Conservation (phyloP, 2,888 invertebrate species). For the Melanostoma mellinum region DNA sequence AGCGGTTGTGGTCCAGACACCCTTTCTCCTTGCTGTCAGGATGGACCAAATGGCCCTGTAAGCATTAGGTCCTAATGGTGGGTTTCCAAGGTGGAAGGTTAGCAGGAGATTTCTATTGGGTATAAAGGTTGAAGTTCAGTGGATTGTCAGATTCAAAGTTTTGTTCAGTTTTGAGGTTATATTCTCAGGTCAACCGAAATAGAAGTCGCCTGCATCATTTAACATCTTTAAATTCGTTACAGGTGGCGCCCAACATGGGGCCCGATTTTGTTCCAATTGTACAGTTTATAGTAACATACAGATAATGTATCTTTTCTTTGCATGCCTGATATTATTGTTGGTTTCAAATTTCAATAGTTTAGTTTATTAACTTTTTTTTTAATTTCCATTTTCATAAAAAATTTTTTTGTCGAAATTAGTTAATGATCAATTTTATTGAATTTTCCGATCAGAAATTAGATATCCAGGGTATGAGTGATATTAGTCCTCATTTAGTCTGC, state of each 20-base stretch:
- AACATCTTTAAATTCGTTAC: not conserved
- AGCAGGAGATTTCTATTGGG: not conserved
- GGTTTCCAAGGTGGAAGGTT: not conserved
- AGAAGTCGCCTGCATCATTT: too few species aligned
- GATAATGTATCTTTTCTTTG: not conserved
- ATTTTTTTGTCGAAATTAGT: too few species aligned
- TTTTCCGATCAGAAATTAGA: not conserved
- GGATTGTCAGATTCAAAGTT: too few species aligned
- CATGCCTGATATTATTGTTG: not conserved
- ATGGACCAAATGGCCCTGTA: not conserved
- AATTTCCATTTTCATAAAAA: not conserved
- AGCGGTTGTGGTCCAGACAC: conserved; percentile 6
- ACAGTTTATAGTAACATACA: not conserved
- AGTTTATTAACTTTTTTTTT: not conserved
- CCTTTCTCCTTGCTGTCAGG: conserved; percentile 5
- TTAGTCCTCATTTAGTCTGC: conserved; percentile 8
- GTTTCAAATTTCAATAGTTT: not conserved
- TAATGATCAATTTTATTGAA: too few species aligned
- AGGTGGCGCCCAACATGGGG: conserved; percentile 20
- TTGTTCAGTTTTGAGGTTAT: too few species aligned
- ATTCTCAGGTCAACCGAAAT: too few species aligned
- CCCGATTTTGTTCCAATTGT: not conserved
- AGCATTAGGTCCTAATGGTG: not conserved
- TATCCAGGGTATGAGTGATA: conserved; percentile 1
- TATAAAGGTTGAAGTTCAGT: too few species aligned